These are phyloP conservation scores for Drosophila antonietae DNA, from an alignment of 2,888 invertebrate species.

Conservation along the genomic window DNA sequence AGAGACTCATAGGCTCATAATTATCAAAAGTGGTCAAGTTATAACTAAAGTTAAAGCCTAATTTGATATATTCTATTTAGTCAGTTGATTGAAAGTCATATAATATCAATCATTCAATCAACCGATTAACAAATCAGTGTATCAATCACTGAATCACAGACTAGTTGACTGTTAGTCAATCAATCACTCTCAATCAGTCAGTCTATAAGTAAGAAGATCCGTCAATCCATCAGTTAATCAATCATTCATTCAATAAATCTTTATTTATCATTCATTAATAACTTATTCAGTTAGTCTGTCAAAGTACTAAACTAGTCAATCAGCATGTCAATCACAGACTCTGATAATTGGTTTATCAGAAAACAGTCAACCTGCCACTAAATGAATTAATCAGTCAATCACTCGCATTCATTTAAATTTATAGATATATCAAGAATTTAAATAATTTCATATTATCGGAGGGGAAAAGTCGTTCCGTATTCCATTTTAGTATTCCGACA, in stretches of 20 bases:
- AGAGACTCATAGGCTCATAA: no score
- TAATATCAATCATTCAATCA: no score
- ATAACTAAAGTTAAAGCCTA: not conserved
- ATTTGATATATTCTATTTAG: not conserved
- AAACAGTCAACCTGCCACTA: not conserved
- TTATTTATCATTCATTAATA: not conserved
- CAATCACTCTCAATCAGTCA: not conserved
- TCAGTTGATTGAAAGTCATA: no score
- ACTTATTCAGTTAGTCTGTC: not conserved
- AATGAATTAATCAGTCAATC: constrained; percentile 1
- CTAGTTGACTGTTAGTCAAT: not conserved
- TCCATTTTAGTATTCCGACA: not conserved
- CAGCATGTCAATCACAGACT: not conserved
- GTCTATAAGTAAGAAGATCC: not conserved
- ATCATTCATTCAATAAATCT: not conserved
- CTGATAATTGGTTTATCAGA: constrained; percentile 1
- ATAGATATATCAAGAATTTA: not conserved
- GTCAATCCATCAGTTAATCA: no score
- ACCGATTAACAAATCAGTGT: no score
- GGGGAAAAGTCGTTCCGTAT: not conserved
- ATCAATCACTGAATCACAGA: no score
- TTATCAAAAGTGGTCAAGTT: not conserved
- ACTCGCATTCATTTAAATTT: not conserved
- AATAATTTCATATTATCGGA: not conserved
- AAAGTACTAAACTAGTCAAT: not conserved